phyloP scores from a whole-genome alignment of 2,113 vertebrate genomes.

The Xyliphius kryptos region DNA sequence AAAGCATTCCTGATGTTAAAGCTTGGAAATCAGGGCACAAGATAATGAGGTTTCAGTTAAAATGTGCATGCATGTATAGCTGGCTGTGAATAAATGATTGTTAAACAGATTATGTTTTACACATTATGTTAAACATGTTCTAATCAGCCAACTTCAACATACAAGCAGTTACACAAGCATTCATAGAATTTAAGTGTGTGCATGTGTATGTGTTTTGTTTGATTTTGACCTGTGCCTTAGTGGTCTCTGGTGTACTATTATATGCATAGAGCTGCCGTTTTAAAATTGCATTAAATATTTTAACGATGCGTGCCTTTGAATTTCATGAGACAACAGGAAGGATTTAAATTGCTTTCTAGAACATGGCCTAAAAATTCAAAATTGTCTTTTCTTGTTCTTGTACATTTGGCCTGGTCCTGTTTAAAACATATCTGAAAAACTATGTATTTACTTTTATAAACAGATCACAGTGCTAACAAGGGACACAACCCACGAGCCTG shows the following conservation, averaged over 20 bases:
- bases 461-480: too few relatives aligned
- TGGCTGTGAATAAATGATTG: too few relatives aligned
- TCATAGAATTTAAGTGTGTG: too few relatives aligned
- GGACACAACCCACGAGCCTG: too few relatives aligned
- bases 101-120: too few relatives aligned
- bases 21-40: not conserved
- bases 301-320: constrained; percentile 27
- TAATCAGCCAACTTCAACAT: too few relatives aligned
- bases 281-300: constrained; percentile 29
- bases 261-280: constrained; percentile 31
- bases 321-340: constrained; percentile 24
- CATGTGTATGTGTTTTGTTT: too few relatives aligned
- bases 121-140: too few relatives aligned
- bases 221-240: constrained; percentile 2
- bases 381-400: not conserved
- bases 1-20: not conserved
- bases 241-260: constrained; percentile 29
- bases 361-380: not conserved
- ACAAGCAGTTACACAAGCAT: too few relatives aligned
- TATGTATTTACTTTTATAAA: too few relatives aligned
- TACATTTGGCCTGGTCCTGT: not conserved
- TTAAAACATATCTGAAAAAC: too few relatives aligned
- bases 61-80: not conserved
- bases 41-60: constrained; percentile 1
- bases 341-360: constrained; percentile 6